Conservation (phyloP, 2,797 vertebrate genomes). For the Austrolebias charrua region DNA sequence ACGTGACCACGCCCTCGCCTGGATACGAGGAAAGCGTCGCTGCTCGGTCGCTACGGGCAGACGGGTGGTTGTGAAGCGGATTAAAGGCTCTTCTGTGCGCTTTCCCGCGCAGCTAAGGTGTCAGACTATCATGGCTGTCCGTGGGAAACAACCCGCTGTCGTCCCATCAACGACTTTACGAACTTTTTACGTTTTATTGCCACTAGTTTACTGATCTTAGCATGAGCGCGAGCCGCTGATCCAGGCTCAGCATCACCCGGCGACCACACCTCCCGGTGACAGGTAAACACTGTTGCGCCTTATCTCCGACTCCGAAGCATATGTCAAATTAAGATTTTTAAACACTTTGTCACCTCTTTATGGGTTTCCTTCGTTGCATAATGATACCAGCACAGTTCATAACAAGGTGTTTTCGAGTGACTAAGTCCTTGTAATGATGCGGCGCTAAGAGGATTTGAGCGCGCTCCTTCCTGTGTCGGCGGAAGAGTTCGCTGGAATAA, state of each 20-base stretch:
- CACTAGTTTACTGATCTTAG: conserved; percentile 28
- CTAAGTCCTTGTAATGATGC: conserved; percentile 74
- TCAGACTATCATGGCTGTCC: conserved; percentile 34
- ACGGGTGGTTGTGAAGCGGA: conserved; percentile 20
- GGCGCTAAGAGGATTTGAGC: conserved; percentile 75
- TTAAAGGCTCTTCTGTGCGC: conserved; percentile 11
- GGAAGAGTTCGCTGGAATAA: conserved; percentile 44
- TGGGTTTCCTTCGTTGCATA: conserved; percentile 27
- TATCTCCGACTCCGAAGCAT: not conserved
- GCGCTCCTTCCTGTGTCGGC: conserved; percentile 65
- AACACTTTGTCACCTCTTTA: not conserved
- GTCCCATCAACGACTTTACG: conserved; percentile 7
- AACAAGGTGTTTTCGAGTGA: conserved; percentile 58
- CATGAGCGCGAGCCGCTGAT: conserved; percentile 59
- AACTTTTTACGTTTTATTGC: conserved; percentile 13
- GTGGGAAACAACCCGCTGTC: not conserved
- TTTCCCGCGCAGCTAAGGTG: conserved; percentile 12
- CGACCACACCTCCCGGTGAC: conserved; percentile 53
- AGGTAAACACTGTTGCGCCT: conserved; percentile 48
- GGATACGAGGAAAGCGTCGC: conserved; percentile 74
- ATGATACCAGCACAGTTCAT: conserved; percentile 23
- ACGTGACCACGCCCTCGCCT: conserved; percentile 63
- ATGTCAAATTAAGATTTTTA: not conserved
- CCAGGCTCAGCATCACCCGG: conserved; percentile 36
- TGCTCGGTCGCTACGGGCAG: conserved; percentile 63